phyloP scores from a whole-genome alignment of 1,140 invertebrate species.

The Macrobrachium rosenbergii region DNA sequence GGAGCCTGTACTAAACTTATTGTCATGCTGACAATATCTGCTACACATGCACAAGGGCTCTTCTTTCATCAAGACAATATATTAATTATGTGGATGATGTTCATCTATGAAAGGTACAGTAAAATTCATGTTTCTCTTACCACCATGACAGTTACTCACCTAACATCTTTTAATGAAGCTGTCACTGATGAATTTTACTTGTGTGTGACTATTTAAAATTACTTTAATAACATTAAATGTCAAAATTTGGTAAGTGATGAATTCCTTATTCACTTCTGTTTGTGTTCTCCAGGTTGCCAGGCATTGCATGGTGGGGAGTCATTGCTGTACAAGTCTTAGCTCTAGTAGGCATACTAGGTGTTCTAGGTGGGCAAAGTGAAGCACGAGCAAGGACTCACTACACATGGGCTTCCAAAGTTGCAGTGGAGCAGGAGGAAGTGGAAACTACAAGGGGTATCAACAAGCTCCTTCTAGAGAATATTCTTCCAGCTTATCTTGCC shows the following conservation, averaged over 20 bases:
- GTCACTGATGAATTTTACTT: too few species aligned
- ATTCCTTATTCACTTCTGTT: background rate
- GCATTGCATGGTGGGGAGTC: slow-evolving; percentile 60
- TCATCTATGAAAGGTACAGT: too few species aligned
- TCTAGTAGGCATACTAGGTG: slow-evolving; percentile 77
- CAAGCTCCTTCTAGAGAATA: slow-evolving; percentile 94
- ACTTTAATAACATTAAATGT: too few species aligned
- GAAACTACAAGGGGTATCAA: slow-evolving; percentile 96
- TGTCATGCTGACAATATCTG: too few species aligned
- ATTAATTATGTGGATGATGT: too few species aligned
- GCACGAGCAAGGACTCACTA: slow-evolving; percentile 90
- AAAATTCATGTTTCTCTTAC: too few species aligned
- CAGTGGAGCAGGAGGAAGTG: slow-evolving; percentile 93
- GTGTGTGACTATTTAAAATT: too few species aligned
- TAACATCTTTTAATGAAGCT: too few species aligned
- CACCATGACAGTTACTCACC: too few species aligned
- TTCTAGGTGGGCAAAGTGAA: slow-evolving; percentile 87
- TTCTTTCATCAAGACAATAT: too few species aligned
- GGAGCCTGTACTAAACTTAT: too few species aligned
- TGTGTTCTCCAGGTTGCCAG: slow-evolving; percentile 34
- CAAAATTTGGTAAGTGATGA: background rate
- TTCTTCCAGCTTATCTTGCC: slow-evolving; percentile 95
- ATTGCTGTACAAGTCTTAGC: slow-evolving; percentile 68
- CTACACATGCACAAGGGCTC: too few species aligned
- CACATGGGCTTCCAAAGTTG: slow-evolving; percentile 91